phyloP scores from a whole-genome alignment of 2,113 vertebrate species.

The Varanus salvator region DNA sequence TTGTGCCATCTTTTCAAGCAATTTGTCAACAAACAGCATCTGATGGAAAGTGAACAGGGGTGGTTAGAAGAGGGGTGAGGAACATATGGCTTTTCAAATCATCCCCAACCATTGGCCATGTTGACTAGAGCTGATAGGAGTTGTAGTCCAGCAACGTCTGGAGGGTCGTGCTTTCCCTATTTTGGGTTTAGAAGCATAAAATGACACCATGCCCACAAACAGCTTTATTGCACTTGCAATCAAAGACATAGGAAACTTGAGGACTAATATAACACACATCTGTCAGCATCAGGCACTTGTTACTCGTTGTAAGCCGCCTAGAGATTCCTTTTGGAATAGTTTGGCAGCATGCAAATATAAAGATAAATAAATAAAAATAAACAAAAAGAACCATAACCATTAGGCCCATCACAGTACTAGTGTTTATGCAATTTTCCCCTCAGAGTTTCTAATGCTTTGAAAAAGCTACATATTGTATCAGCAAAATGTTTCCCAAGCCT shows the following conservation, averaged over 20 bases:
- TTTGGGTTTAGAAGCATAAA: neutral
- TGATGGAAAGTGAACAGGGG: neutral
- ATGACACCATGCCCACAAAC: neutral
- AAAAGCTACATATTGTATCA: too few relatives aligned
- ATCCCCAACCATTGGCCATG: neutral
- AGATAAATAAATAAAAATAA: neutral
- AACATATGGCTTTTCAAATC: neutral
- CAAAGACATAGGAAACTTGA: neutral
- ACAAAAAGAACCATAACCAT: too few relatives aligned
- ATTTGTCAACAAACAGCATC: neutral
- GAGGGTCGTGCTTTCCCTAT: neutral
- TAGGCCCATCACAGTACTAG: too few relatives aligned
- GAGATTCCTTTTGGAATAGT: too few relatives aligned
- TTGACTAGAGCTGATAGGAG: neutral
- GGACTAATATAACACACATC: too few relatives aligned
- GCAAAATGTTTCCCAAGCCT: too few relatives aligned
- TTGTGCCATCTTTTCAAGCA: neutral
- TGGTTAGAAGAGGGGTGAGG: neutral
- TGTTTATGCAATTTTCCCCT: too few relatives aligned
- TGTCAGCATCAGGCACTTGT: too few relatives aligned
- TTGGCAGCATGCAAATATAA: too few relatives aligned
- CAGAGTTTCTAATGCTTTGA: too few relatives aligned
- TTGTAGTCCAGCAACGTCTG: neutral
- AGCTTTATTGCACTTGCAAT: neutral
- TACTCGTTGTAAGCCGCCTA: too few relatives aligned